These are phyloP conservation scores for Cynopterus brachyotis DNA, from an alignment of 2,113 vertebrate genomes.

Conservation along the genomic window DNA sequence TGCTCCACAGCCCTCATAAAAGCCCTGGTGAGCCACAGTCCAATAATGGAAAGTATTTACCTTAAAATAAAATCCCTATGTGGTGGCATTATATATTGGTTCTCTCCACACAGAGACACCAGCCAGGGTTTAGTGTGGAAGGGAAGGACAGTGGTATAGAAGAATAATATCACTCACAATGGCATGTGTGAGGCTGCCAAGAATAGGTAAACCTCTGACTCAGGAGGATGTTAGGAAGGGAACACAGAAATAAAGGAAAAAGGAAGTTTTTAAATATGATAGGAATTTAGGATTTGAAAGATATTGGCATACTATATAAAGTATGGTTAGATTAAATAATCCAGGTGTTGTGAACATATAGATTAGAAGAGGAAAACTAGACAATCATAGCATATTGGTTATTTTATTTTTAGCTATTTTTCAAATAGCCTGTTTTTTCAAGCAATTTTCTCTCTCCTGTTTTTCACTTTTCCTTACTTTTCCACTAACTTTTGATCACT, in stretches of 20 bases:
- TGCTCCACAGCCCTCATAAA: not conserved
- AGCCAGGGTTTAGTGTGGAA: not conserved
- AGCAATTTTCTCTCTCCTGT: not conserved
- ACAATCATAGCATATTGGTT: not conserved
- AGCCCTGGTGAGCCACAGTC: not conserved
- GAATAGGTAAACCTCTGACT: not conserved
- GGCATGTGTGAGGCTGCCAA: not conserved
- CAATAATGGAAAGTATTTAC: not conserved
- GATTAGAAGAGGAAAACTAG: not conserved
- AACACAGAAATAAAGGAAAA: not conserved
- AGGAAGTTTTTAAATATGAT: not conserved
- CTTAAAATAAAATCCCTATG: not conserved
- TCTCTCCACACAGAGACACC: not conserved
- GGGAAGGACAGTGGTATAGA: not conserved
- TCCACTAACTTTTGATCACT: not conserved
- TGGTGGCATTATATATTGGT: not conserved
- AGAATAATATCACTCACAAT: fast-evolving
- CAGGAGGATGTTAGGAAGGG: not conserved
- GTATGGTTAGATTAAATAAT: not conserved
- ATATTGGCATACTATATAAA: not conserved
- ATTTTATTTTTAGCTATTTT: not conserved
- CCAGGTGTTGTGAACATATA: not conserved
- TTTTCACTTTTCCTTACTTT: not conserved
- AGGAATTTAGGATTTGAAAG: not conserved
- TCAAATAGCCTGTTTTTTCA: not conserved